phyloP scores from a whole-genome alignment of 1,140 invertebrate species.

The Megathymus violae region DNA sequence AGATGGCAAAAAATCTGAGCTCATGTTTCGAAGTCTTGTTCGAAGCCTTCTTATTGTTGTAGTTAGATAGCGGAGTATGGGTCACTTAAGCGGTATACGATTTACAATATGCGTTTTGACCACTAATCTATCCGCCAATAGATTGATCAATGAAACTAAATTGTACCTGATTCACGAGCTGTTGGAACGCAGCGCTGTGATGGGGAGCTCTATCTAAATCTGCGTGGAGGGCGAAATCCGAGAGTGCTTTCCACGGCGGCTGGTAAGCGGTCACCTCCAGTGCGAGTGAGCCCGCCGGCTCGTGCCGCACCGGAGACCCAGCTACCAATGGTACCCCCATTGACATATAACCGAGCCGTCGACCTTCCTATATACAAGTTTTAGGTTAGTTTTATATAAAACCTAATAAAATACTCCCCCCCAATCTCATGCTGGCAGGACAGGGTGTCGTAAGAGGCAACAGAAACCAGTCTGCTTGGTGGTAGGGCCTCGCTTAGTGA shows the following conservation, averaged over 20 bases:
- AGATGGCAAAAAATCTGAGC: too few species aligned
- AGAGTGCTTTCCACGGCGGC: slow-evolving; percentile 98
- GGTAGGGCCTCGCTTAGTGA: too few species aligned
- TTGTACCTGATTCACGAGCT: slow-evolving; percentile 96
- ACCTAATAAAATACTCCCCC: too few species aligned
- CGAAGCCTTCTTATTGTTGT: too few species aligned
- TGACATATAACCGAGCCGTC: slow-evolving; percentile 96
- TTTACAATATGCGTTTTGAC: too few species aligned
- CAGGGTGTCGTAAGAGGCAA: too few species aligned
- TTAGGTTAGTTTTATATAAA: slow-evolving; percentile 25
- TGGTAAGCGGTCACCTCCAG: slow-evolving; percentile 95
- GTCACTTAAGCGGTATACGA: too few species aligned
- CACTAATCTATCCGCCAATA: too few species aligned
- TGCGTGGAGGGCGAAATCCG: slow-evolving; percentile 96
- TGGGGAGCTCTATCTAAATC: slow-evolving; percentile 92
- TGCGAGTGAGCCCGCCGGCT: slow-evolving; percentile 93
- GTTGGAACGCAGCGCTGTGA: slow-evolving; percentile 96
- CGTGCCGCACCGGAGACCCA: slow-evolving; percentile 96
- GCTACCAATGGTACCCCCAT: slow-evolving; percentile 98
- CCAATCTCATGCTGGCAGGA: too few species aligned
- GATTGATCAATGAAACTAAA: slow-evolving; percentile 9
- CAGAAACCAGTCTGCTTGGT: too few species aligned
- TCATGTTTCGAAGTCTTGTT: too few species aligned
- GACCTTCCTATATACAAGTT: slow-evolving; percentile 87
- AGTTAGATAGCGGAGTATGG: too few species aligned